Evolutionary conservation across 1,140 invertebrate species (phyloP).

Genomic region (Drosophila navojoa): DNA sequence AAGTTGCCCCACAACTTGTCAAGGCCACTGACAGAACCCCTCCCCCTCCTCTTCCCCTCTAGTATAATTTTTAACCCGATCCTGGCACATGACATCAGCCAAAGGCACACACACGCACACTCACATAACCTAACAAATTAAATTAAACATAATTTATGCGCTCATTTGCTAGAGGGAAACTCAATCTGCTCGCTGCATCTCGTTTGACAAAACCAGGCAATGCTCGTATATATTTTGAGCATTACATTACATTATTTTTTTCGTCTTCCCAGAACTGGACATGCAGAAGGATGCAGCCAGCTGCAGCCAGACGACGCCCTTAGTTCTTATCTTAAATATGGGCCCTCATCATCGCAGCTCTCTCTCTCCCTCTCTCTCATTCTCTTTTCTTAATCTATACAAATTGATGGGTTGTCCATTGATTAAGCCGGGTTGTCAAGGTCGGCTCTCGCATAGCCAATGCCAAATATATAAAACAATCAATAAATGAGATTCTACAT

Average conservation of each 20-base stretch:
- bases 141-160: conserved; percentile 17
- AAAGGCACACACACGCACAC: conserved; percentile 22
- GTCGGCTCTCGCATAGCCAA: conserved; percentile 7
- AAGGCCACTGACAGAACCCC: conserved; percentile 35
- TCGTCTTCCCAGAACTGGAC: conserved; percentile 21
- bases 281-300: conserved; percentile 28
- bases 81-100: conserved; percentile 42
- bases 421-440: conserved; percentile 37
- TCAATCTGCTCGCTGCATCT: conserved; percentile 40
- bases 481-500: neutral
- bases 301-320: conserved; percentile 2
- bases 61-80: conserved; percentile 4
- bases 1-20: conserved; percentile 24
- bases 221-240: conserved; percentile 15
- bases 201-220: neutral
- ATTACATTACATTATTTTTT: conserved; percentile 33
- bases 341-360: conserved; percentile 8
- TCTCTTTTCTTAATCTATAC: conserved; percentile 2
- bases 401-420: conserved; percentile 10
- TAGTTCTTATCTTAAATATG: conserved; percentile 23
- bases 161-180: conserved; percentile 11
- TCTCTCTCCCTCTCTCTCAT: neutral
- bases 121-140: conserved; percentile 55
- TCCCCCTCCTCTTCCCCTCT: conserved; percentile 15
- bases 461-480: conserved; percentile 18